These are phyloP conservation scores for Synanthedon myopaeformis DNA, from an alignment of 2,888 invertebrate genomes.

Conservation along the genomic window DNA sequence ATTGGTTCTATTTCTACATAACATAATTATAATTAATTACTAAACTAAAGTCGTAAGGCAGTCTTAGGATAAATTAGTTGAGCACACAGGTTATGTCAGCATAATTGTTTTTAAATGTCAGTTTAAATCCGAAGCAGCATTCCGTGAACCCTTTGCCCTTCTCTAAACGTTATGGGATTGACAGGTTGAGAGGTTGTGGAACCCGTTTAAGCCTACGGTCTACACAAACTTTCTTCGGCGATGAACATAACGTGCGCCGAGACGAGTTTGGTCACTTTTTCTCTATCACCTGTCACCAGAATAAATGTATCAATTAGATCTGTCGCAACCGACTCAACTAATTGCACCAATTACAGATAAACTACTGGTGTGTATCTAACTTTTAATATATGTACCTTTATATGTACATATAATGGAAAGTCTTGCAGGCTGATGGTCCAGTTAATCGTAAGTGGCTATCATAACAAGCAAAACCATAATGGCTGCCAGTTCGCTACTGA, in stretches of 20 bases:
- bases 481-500: too few relatives aligned
- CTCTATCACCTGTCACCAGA: slow-evolving; percentile 9
- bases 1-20: too few relatives aligned
- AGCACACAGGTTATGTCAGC: neutral
- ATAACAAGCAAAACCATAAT: too few relatives aligned
- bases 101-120: neutral
- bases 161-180: slow-evolving; percentile 7
- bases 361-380: neutral
- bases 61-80: too few relatives aligned
- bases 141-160: slow-evolving; percentile 8
- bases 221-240: slow-evolving; percentile 18
- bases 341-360: neutral
- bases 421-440: too few relatives aligned
- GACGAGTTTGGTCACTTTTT: slow-evolving; percentile 28
- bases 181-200: slow-evolving; percentile 11
- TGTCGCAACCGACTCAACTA: slow-evolving; percentile 9
- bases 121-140: neutral
- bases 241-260: slow-evolving; percentile 8
- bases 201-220: slow-evolving; percentile 13
- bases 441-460: too few relatives aligned
- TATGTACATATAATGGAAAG: too few relatives aligned
- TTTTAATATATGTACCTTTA: neutral
- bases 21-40: too few relatives aligned
- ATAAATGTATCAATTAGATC: slow-evolving; percentile 24
- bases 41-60: too few relatives aligned